These are phyloP conservation scores for Arizona elegans DNA, from an alignment of 2,113 vertebrate genomes.

Conservation along the genomic window DNA sequence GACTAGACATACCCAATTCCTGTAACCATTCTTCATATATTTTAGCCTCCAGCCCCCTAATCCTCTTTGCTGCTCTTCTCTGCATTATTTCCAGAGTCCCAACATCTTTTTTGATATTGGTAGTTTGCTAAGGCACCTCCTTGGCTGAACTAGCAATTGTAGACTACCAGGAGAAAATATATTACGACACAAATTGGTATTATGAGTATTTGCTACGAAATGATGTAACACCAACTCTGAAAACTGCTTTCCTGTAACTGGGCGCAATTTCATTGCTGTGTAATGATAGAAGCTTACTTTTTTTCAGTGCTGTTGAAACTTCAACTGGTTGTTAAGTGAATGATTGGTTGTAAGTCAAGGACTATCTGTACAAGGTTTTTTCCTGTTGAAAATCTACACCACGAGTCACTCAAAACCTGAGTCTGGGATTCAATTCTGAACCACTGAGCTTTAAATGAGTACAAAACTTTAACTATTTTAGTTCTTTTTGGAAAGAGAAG, in stretches of 20 bases:
- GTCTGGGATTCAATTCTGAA: neutral
- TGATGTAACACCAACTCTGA: slow-evolving; percentile 11
- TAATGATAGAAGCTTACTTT: slow-evolving; percentile 30
- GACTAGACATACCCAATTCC: no score
- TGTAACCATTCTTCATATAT: no score
- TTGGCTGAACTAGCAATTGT: neutral
- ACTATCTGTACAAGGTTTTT: neutral
- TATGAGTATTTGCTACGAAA: slow-evolving; percentile 43
- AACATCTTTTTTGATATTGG: no score
- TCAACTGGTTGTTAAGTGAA: neutral
- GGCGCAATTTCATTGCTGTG: slow-evolving; percentile 10
- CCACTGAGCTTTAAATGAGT: neutral
- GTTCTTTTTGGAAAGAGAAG: slow-evolving; percentile 9
- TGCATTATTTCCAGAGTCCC: no score
- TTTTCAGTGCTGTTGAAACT: neutral
- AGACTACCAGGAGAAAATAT: neutral
- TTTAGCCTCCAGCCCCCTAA: no score
- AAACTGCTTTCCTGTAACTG: slow-evolving; percentile 30
- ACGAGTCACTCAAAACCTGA: neutral
- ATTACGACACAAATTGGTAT: slow-evolving; percentile 47
- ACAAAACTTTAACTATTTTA: neutral
- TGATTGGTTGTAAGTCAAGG: neutral
- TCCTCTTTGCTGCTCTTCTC: no score
- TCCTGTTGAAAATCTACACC: slow-evolving; percentile 4
- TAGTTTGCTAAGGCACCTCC: neutral